Evolutionary conservation across 2,113 vertebrate genomes (phyloP).

Genomic region (Rhabdornis inornatus): DNA sequence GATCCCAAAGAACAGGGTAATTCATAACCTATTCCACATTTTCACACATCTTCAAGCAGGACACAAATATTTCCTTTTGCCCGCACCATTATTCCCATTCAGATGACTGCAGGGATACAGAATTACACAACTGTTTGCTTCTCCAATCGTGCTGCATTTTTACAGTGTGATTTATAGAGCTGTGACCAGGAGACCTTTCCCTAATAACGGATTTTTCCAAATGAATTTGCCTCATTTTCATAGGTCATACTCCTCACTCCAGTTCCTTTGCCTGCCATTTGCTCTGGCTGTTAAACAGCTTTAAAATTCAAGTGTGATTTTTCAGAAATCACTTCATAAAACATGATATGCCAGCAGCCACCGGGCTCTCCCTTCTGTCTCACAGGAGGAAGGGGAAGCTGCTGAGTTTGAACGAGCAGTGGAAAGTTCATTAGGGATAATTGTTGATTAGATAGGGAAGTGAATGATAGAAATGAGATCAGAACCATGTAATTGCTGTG

Average conservation of each 20-base stretch:
- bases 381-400: neutral
- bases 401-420: neutral
- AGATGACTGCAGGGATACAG: neutral
- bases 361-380: neutral
- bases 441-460: neutral
- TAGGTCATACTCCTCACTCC: neutral
- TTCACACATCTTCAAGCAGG: neutral
- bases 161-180: neutral
- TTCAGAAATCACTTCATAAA: constrained; percentile 12
- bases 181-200: neutral
- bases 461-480: neutral
- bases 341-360: neutral
- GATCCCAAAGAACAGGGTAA: neutral
- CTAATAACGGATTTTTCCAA: neutral
- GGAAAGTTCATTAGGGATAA: constrained; percentile 37
- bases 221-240: neutral
- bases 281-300: constrained; percentile 31
- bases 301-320: neutral
- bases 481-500: neutral
- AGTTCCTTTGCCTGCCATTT: neutral
- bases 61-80: neutral
- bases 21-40: neutral
- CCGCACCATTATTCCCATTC: neutral
- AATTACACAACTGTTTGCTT: neutral
- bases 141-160: neutral